Evolutionary conservation across 2,113 vertebrate genomes (phyloP).

Genomic region (Triplophysa siluroides): DNA sequence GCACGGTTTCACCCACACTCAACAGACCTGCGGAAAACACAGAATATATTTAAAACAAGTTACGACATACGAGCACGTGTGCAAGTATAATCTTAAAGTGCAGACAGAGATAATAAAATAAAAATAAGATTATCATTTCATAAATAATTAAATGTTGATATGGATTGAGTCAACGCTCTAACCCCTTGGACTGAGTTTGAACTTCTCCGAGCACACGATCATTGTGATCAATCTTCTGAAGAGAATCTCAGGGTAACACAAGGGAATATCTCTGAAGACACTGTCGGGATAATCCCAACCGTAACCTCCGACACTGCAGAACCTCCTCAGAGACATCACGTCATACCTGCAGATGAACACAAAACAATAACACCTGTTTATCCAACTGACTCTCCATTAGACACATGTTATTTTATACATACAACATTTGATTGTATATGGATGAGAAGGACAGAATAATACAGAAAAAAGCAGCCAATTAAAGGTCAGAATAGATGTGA

Average conservation of each 20-base stretch:
- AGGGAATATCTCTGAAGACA: constrained; percentile 66
- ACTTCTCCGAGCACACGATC: constrained; percentile 60
- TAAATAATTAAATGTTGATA: too few relatives aligned
- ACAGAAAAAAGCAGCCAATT: too few relatives aligned
- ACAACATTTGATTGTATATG: too few relatives aligned
- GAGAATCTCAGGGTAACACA: constrained; percentile 67
- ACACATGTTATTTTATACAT: too few relatives aligned
- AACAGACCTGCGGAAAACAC: constrained; percentile 53
- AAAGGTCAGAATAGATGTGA: too few relatives aligned
- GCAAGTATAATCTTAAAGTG: too few relatives aligned
- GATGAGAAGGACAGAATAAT: too few relatives aligned
- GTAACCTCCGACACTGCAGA: constrained; percentile 67
- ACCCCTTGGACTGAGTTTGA: constrained; percentile 68
- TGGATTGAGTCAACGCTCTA: neutral
- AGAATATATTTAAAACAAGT: neutral
- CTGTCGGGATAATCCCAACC: constrained; percentile 75
- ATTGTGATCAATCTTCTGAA: constrained; percentile 61
- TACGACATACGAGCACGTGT: too few relatives aligned
- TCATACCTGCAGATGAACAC: constrained; percentile 48
- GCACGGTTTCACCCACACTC: constrained; percentile 61
- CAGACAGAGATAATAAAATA: too few relatives aligned
- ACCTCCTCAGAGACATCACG: constrained; percentile 55
- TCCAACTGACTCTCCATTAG: too few relatives aligned
- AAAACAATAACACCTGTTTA: neutral
- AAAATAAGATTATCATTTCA: too few relatives aligned